Evolutionary conservation across 2,797 vertebrate genomes (phyloP).

Genomic region (Myripristis jacobus): DNA sequence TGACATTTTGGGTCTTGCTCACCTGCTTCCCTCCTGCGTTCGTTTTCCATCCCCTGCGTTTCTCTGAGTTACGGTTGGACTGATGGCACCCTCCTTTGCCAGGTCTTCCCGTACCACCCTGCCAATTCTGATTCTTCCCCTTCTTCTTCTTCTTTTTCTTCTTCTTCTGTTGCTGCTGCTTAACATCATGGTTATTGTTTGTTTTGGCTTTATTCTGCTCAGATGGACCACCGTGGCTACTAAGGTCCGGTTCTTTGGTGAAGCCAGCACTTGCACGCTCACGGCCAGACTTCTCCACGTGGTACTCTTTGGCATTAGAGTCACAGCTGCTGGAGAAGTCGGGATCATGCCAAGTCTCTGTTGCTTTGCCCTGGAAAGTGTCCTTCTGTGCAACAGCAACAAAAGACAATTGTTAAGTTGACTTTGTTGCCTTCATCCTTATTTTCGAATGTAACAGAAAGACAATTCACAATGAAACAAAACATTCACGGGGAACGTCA

Average conservation of each 20-base stretch:
- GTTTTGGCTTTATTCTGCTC: constrained; percentile 1
- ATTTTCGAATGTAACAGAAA: background rate
- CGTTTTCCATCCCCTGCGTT: background rate
- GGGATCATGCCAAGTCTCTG: background rate
- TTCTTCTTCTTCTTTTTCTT: background rate
- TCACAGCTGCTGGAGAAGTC: background rate
- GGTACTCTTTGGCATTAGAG: background rate
- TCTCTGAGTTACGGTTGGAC: background rate
- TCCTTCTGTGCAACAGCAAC: constrained; percentile 48
- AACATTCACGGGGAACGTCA: too few species aligned
- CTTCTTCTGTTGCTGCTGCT: constrained; percentile 4
- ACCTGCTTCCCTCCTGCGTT: constrained; percentile 20
- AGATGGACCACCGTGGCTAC: background rate
- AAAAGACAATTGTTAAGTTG: constrained; percentile 2
- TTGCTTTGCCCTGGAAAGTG: constrained; percentile 2
- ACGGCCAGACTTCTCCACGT: background rate
- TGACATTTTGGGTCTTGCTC: background rate
- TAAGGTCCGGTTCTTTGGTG: background rate
- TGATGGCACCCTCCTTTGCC: background rate
- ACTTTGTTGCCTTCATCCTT: too few species aligned
- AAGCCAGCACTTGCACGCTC: background rate
- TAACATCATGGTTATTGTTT: background rate
- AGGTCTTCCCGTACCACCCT: background rate
- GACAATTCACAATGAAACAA: too few species aligned
- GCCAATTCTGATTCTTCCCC: background rate